These are phyloP conservation scores for Eulimnadia texana DNA, from an alignment of 1,140 invertebrate genomes.

Conservation along the genomic window DNA sequence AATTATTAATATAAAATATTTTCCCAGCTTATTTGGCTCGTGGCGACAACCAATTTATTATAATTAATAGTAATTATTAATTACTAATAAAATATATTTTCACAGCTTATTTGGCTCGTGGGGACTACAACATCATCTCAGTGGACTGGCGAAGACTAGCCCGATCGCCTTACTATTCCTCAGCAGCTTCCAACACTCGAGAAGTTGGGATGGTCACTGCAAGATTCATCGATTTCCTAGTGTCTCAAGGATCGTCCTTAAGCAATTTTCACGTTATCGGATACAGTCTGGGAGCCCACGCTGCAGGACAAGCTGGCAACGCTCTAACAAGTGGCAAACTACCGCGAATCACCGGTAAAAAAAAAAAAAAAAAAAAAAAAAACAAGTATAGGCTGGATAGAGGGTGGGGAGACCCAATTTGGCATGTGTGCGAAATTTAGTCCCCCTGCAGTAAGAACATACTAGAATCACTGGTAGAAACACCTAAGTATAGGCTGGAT, in stretches of 20 bases:
- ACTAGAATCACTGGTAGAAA: too few species aligned
- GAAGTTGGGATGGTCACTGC: constrained; percentile 14
- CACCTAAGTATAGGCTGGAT: too few species aligned
- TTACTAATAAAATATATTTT: background rate
- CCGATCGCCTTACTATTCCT: constrained; percentile 14
- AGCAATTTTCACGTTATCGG: constrained; percentile 14
- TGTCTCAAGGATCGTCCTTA: constrained; percentile 12
- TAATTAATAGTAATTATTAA: too few species aligned
- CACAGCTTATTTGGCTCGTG: constrained; percentile 13
- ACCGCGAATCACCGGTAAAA: constrained; percentile 17
- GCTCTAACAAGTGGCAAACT: constrained; percentile 9
- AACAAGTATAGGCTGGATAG: too few species aligned
- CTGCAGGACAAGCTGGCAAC: constrained; percentile 10
- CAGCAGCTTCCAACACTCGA: constrained; percentile 9
- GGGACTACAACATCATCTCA: constrained; percentile 17
- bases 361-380: too few species aligned
- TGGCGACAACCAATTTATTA: too few species aligned
- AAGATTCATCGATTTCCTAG: constrained; percentile 16
- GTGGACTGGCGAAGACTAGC: constrained; percentile 18
- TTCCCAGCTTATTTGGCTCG: too few species aligned
- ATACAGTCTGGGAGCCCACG: constrained; percentile 19
- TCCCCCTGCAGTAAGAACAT: too few species aligned
- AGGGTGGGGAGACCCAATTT: too few species aligned
- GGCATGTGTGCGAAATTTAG: too few species aligned
- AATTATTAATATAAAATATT: too few species aligned